Conservation (phyloP, 2,113 vertebrate genomes). For the Ondatra zibethicus region DNA sequence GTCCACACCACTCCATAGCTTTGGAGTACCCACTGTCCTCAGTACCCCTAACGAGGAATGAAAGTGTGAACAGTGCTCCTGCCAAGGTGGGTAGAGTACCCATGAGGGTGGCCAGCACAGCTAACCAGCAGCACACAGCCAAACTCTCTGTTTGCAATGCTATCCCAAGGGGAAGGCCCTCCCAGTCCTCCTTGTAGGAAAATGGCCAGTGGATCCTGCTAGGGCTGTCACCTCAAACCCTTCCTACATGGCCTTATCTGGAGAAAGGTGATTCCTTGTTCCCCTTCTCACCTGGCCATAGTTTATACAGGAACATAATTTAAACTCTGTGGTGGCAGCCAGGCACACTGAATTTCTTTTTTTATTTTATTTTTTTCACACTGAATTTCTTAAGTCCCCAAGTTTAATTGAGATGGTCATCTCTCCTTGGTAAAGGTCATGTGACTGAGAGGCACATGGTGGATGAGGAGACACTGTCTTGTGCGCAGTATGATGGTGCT, state of each 20-base stretch:
- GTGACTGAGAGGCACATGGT: background rate
- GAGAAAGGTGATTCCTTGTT: background rate
- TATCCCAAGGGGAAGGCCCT: background rate
- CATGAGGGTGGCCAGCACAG: background rate
- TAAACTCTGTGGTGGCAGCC: background rate
- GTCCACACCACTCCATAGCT: background rate
- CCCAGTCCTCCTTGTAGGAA: background rate
- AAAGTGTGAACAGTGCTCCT: background rate
- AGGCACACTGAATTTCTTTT: slow-evolving; percentile 11
- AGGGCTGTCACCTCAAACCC: too few species aligned
- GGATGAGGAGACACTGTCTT: rapidly evolving
- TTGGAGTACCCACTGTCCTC: background rate
- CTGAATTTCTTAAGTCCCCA: slow-evolving; percentile 11
- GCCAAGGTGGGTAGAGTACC: background rate
- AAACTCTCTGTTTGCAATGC: background rate
- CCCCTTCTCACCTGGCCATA: background rate
- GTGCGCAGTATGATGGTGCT: background rate
- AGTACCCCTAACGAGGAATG: too few species aligned
- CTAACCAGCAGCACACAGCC: background rate
- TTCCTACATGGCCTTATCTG: background rate
- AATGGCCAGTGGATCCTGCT: background rate
- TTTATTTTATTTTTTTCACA: too few species aligned
- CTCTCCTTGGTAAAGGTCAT: background rate
- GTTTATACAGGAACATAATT: background rate
- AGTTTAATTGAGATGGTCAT: background rate